phyloP scores from a whole-genome alignment of 1,140 invertebrate species.

The Lineus longissimus region DNA sequence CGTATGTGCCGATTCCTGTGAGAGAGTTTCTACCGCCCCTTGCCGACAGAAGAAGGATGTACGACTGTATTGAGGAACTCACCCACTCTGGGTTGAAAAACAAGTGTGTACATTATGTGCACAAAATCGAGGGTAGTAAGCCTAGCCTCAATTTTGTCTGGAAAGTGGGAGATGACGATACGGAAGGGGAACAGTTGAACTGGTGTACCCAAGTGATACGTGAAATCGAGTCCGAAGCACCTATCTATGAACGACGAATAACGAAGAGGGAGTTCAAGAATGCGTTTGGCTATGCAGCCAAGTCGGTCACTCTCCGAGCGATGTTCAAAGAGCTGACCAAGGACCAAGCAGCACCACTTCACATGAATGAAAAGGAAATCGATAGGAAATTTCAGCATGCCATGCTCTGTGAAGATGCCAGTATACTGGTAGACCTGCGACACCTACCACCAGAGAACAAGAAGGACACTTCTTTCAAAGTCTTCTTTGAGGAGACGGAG shows the following conservation, averaged over 20 bases:
- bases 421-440: background rate
- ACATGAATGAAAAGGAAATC: background rate
- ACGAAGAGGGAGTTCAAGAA: too few species aligned
- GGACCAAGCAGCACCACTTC: background rate
- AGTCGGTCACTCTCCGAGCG: too few species aligned
- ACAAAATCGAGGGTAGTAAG: background rate
- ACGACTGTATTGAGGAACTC: conserved; percentile 3
- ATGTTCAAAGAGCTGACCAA: too few species aligned
- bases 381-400: background rate
- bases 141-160: conserved; percentile 1
- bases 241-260: too few species aligned
- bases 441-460: background rate
- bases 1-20: background rate
- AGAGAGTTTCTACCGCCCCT: conserved; percentile 3
- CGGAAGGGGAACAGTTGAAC: background rate
- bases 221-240: background rate
- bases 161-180: background rate
- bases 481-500: background rate
- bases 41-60: background rate
- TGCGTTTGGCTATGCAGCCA: too few species aligned
- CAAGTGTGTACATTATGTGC: conserved; percentile 2
- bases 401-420: background rate
- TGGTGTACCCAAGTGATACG: background rate
- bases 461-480: background rate
- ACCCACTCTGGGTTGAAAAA: background rate